Base-by-base conservation (phyloP, 2,113 vertebrate species). In the Heloderma charlesbogerti region DNA sequence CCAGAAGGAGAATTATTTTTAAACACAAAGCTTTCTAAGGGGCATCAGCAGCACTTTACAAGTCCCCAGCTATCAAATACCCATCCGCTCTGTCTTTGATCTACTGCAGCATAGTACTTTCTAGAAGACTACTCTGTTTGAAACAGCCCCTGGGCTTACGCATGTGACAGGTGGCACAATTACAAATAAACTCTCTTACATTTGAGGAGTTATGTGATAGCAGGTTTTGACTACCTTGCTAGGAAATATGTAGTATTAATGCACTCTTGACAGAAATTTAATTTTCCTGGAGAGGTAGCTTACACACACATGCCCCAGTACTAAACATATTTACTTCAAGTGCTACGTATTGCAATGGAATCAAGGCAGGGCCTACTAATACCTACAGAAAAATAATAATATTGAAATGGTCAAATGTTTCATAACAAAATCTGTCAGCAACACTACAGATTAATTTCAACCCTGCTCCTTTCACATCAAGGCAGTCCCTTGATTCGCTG, bases 141-240 rank as follows among this genome's bases (percentile, higher is more conserved):
- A 85, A 20, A 40, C 0, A 72, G 45, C 88, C 85, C 81, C 69
- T 71, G 86, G 6, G 71, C 54, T 80, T 69, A 89, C 89, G 40
- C 0, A 15, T 79, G 60, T 37, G 90, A 91, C 84, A 94, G 88
- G 66, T 90, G 84, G 48, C 0, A 0, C 40, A 67, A 71, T 74
- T 48, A 54, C 25, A 84, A 93, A 93, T 80, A 92, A 91, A 90
- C 85, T 20, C 69, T 16, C 9, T 25, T 54, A 40, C 72, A 27
- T 16, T 0, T 29, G 13, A 66, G 43, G 77, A 67, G 85, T 92
- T 84, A 88, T 82, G 82, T 85, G 85, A 87, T 81, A 60, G 45
- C 69, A 91, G 88, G 80, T 95, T 91, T 57, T 86, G 87, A 75
- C 54, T 90, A 79, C 71, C 51, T 77, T 71, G 86, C 78, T 90